Evolutionary conservation across 2,113 vertebrate species (phyloP).

Genomic region (Eupsittula cactorum): DNA sequence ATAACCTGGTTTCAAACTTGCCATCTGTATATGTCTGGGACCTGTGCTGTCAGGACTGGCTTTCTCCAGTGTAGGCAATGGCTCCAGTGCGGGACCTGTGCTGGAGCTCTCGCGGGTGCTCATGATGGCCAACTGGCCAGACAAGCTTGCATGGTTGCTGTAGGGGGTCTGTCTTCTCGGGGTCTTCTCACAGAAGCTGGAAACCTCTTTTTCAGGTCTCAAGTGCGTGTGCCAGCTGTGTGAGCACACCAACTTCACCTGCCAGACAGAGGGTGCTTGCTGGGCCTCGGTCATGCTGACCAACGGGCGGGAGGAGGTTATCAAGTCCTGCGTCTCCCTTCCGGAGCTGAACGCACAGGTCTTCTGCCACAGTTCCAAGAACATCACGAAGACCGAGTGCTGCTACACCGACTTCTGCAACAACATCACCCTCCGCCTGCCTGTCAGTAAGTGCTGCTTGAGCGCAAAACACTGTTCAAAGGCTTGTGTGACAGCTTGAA

Average conservation of each 20-base stretch:
- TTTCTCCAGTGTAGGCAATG: rapidly evolving
- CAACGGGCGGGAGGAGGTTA: slow-evolving; percentile 87
- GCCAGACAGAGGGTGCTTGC: slow-evolving; percentile 92
- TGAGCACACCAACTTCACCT: slow-evolving; percentile 87
- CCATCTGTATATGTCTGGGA: rapidly evolving
- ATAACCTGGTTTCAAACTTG: rapidly evolving
- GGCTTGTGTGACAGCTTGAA: rapidly evolving
- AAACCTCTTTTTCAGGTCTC: slow-evolving; percentile 77
- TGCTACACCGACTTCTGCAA: slow-evolving; percentile 98
- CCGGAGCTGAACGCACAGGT: slow-evolving; percentile 89
- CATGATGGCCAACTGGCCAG: rapidly evolving
- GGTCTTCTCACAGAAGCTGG: neutral
- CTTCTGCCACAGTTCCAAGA: slow-evolving; percentile 92
- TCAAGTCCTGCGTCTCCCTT: slow-evolving; percentile 90
- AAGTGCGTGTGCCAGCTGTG: slow-evolving; percentile 93
- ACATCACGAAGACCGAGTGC: slow-evolving; percentile 91
- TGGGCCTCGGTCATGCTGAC: slow-evolving; percentile 94
- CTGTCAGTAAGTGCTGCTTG: slow-evolving; percentile 73
- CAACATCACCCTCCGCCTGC: slow-evolving; percentile 88
- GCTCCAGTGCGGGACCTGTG: rapidly evolving
- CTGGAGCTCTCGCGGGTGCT: rapidly evolving
- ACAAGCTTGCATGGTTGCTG: rapidly evolving
- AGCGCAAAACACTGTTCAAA: rapidly evolving
- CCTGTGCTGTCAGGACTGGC: rapidly evolving
- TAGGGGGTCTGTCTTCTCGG: rapidly evolving